Evolutionary conservation across 2,888 invertebrate genomes (phyloP).

Genomic region (Sarcophaga rosellei): DNA sequence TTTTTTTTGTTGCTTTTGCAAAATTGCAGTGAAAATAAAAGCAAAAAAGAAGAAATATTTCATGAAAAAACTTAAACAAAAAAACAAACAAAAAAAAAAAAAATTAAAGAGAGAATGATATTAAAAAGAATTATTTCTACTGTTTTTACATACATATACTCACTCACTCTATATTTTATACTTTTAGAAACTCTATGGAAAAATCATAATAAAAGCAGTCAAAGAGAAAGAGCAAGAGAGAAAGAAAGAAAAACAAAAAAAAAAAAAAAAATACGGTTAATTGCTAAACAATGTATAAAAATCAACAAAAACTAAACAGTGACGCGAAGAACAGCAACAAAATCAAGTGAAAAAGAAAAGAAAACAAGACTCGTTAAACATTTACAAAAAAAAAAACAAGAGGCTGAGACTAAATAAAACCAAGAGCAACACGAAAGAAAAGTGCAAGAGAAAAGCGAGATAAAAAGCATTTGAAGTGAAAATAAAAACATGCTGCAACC

Average conservation of each 20-base stretch:
- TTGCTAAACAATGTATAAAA: constrained; percentile 75
- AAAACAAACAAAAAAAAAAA: constrained; percentile 20
- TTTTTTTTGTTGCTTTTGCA: constrained; percentile 18
- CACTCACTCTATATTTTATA: constrained; percentile 8
- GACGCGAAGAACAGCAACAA: constrained; percentile 57
- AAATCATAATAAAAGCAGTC: too few species aligned
- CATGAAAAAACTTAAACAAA: not conserved
- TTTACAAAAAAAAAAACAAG: constrained; percentile 50
- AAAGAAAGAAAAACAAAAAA: not conserved
- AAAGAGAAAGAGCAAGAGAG: too few species aligned
- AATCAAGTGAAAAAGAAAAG: constrained; percentile 53
- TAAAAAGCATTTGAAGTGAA: constrained; percentile 56
- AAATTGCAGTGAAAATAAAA: constrained; percentile 28
- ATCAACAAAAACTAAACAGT: constrained; percentile 47
- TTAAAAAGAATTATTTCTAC: constrained; percentile 20
- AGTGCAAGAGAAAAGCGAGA: constrained; percentile 31
- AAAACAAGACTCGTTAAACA: constrained; percentile 35
- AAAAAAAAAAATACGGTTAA: constrained; percentile 73
- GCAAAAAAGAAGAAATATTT: constrained; percentile 2
- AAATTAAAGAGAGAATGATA: constrained; percentile 29
- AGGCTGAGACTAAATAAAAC: constrained; percentile 50
- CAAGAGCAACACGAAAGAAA: constrained; percentile 49
- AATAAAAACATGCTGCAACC: constrained; percentile 78
- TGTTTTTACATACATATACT: not conserved
- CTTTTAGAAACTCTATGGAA: constrained; percentile 4